Evolutionary conservation across 2,113 vertebrate genomes (phyloP), one percentile per base, ranked within the genome.

Genomic region (Spheniscus mendiculus): DNA sequence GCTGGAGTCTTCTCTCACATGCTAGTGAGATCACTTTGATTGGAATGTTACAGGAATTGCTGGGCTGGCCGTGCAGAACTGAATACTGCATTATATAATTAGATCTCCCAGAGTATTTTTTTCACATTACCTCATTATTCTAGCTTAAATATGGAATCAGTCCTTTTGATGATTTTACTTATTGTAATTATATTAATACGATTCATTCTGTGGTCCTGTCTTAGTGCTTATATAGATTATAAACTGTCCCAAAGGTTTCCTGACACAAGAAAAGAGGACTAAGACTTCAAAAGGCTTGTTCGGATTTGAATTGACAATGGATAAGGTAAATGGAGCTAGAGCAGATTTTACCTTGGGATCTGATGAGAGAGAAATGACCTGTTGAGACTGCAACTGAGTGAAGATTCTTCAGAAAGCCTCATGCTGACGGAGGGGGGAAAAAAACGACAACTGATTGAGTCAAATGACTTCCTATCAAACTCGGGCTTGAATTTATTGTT

Each of bases 121-220:
- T 95, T 89, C 38, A 4, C 85, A 78, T 96, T 97, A 84, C 89
- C 71, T 97, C 94, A 97, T 94, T 96, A 96, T 96, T 97, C 59
- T 76, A 83, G 40, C 67, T 95, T 94, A 92, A 80, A 95, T 72
- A 79, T 89, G 91, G 98, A 97, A 92, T 94, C 98, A 5, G 94
- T 83, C 59, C 93, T 97, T n/a, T 98, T 99, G 91, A 32, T 98
- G 97, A 55, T 93, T 90, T 96, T 98, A 45, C 73, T 99, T 44
- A 96, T 98, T 38, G 30, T 98, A 59, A 95, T 98, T 90, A 93
- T 99, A 92, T 94, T 98, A 47, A 96, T 96, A 5, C 97, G 98
- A 34, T 98, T 98, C 90, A 23, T 99, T 65, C 83, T 98, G 70
- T 99, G 98, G 98, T 98, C 98, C 89, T 98, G 98, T 78, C 95